These are phyloP conservation scores for Eristalinus sepulchralis DNA, from an alignment of 2,888 invertebrate species.

Conservation along the genomic window DNA sequence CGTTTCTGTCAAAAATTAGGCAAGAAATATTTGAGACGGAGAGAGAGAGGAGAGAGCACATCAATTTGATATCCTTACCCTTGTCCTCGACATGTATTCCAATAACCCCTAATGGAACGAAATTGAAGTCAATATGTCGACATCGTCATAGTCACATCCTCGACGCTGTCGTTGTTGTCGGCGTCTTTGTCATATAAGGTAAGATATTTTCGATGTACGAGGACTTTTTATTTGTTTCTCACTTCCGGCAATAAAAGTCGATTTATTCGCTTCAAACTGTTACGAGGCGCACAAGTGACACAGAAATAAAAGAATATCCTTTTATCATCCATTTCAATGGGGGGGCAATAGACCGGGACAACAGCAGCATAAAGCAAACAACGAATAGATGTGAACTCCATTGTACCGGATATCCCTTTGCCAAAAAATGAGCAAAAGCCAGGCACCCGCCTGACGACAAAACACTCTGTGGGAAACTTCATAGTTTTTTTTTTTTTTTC, in stretches of 20 bases:
- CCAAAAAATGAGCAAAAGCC: slow-evolving; percentile 3
- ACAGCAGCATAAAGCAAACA: slow-evolving; percentile 19
- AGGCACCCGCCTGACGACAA: neutral
- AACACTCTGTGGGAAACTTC: slow-evolving; percentile 38
- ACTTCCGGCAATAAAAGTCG: slow-evolving; percentile 58
- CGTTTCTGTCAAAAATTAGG: neutral
- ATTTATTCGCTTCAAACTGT: slow-evolving; percentile 48
- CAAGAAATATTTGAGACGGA: too few relatives aligned
- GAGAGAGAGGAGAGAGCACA: neutral
- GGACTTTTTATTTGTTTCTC: slow-evolving; percentile 47
- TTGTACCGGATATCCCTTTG: slow-evolving; percentile 53
- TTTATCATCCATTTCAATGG: slow-evolving; percentile 51
- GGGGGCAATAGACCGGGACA: slow-evolving; percentile 11
- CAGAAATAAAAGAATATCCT: slow-evolving; percentile 50
- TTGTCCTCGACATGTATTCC: neutral
- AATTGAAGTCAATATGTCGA: slow-evolving; percentile 38
- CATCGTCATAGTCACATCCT: neutral
- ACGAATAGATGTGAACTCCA: slow-evolving; percentile 26
- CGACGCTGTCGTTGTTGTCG: neutral
- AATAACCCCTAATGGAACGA: slow-evolving; percentile 15
- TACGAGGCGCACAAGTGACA: slow-evolving; percentile 34
- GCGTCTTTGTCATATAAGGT: neutral
- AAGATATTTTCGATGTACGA: neutral
- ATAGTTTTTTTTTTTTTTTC: neutral
- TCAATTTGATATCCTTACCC: slow-evolving; percentile 17